Conservation (phyloP, 2,797 vertebrate genomes). For the Leptodactylus fallax region DNA sequence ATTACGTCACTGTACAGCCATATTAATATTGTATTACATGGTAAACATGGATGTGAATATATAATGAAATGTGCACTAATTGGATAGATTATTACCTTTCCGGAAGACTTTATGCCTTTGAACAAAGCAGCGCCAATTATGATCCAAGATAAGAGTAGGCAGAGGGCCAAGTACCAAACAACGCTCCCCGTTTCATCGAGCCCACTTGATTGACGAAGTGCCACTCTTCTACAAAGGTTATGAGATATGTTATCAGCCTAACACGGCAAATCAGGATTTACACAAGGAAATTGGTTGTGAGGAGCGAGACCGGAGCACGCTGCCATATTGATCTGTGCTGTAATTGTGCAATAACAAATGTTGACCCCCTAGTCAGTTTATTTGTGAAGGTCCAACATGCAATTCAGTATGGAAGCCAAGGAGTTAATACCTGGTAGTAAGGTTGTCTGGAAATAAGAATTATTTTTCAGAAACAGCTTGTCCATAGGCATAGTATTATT, state of each 20-base stretch:
- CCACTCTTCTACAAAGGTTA: constrained; percentile 78
- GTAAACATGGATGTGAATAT: not conserved
- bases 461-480: no score
- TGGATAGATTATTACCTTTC: constrained; percentile 82
- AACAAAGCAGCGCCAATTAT: constrained; percentile 83
- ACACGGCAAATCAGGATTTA: not conserved
- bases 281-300: constrained; percentile 4
- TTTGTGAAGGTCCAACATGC: no score
- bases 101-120: constrained; percentile 96
- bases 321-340: not conserved
- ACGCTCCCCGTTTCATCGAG: constrained; percentile 86
- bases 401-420: no score
- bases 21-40: not conserved
- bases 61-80: not conserved
- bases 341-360: no score
- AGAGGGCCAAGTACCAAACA: constrained; percentile 94
- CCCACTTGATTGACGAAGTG: constrained; percentile 83
- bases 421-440: no score
- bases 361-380: no score
- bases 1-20: not conserved
- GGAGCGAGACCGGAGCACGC: not conserved
- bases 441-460: no score
- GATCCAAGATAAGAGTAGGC: constrained; percentile 87
- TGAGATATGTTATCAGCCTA: constrained; percentile 29
- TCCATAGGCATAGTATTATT: no score